Percentiles rank a stretch among this genome's conserved stretches.
phyloP scores from a whole-genome alignment of 2,113 vertebrate genomes.

The Festucalex cinctus region DNA sequence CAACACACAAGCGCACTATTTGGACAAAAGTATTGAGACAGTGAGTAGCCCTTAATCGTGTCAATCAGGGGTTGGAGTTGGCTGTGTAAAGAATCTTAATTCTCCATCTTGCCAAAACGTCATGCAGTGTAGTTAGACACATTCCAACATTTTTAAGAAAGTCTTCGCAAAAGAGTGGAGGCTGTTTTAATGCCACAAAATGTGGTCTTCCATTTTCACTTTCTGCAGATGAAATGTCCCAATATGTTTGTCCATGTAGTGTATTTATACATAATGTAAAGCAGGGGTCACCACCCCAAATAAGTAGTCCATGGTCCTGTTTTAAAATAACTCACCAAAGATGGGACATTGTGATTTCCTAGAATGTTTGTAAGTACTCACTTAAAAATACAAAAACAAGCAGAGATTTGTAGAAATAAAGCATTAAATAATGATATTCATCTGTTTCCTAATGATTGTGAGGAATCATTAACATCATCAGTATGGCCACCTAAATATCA shows the following conservation, averaged over 20 bases:
- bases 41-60: not conserved
- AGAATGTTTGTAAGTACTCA: too few species aligned
- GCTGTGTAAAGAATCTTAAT: not conserved
- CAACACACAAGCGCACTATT: not conserved
- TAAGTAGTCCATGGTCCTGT: too few species aligned
- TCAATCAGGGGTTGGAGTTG: not conserved
- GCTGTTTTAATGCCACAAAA: not conserved
- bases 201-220: not conserved
- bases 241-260: conserved; percentile 11
- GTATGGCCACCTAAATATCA: too few species aligned
- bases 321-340: too few species aligned
- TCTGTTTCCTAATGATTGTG: too few species aligned
- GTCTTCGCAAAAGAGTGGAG: not conserved
- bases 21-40: not conserved
- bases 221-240: not conserved
- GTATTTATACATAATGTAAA: conserved; percentile 35
- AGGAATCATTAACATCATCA: too few species aligned
- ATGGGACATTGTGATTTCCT: too few species aligned
- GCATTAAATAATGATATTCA: too few species aligned
- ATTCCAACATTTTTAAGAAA: not conserved
- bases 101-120: not conserved
- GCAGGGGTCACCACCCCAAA: conserved; percentile 13
- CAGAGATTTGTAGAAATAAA: too few species aligned
- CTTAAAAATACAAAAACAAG: too few species aligned
- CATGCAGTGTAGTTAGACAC: not conserved